Base-by-base conservation (phyloP, 2,797 vertebrate species). In the Helicolenus hilgendorfi region DNA sequence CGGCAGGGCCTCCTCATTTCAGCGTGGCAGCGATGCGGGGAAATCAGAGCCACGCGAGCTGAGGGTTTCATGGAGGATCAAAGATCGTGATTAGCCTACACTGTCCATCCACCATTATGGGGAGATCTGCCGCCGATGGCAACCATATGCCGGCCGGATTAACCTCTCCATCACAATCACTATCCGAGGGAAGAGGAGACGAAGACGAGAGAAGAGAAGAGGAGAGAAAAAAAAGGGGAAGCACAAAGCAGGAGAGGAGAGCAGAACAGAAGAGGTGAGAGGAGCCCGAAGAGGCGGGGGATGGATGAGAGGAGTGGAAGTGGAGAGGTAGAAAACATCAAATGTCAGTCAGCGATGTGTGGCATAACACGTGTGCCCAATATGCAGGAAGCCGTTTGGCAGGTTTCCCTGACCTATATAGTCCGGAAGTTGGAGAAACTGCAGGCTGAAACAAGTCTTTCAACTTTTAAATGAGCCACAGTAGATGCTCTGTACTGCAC, bases 81-180 rank as follows among this genome's bases (percentile, higher is more conserved):
- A 97, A 97, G 96, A 96, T 96, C 84, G 87, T 96, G 95, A 97
- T 97, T 97, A 95, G 95, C 85, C 92, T 69, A 74, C 89, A 89
- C 92, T 92, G 96, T 96, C 95, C 96, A 58, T 95, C 95, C 92
- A 83, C 89, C 90, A 88, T 95, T 90, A 94, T 81, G 84, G 81
- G 82, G 85, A 94, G 89, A 95, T 94, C 94, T 94, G 89, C 90
- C 31, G 45, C 83, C 96, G 90, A 96, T 96, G 94, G 95, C 92
- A 95, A 95, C 94, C 96, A 96, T 96, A 97, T 97, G 96, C 93
- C 9, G 89, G 77, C 65, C 62, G 93, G 95, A 96, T 96, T 95
- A 96, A 94, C 90, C 93, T 94, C 92, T 94, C 91, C 94, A 94
- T 96, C 92, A 96, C 88, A 92, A 96, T 94, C 91, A 89, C 89